Evolutionary conservation across 2,797 vertebrate genomes (phyloP), one percentile per base, ranked within the genome.

Genomic region (Varecia variegata): DNA sequence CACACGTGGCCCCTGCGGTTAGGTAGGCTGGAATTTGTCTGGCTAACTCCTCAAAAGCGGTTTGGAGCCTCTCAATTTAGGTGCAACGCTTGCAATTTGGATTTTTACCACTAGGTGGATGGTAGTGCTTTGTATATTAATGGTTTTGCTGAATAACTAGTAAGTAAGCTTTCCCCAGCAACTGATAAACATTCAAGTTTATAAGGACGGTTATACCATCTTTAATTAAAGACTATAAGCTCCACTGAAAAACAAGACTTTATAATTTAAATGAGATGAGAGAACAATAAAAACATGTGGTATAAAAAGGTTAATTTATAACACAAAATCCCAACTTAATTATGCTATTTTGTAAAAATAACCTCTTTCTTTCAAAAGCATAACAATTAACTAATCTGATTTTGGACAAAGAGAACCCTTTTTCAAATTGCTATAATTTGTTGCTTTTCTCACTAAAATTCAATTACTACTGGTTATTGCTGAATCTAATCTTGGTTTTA

Each of bases 31-130:
- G 73, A 38, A 67, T 85, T 56, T 82, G 15, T 32, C 56, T 14
- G 9, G n/a, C 82, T 71, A 50, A 74, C 71, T n/a, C 38, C 35
- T 95, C 77, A 65, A 45, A 56, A 38, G 21, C 0, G 7, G n/a
- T 73, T 85, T 47, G 83, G 40, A 80, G 38, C 47, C 20, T 52
- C 60, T 25, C 45, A 35, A 45, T 1, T 0, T 25, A 38, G 47
- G 13, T 3, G 13, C 21, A 70, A 12, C 52, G 91, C 86, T 79
- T 97, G 95, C 83, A 96, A 40, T 96, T 70, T 43, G 13, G 27
- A 95, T 96, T 96, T 97, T 56, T 91, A 93, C 95, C 97, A 90
- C 97, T 95, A 96, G 97, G 95, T 70, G 97, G 95, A 71, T 4
- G 70, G 82, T 50, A n/a, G 14, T 38, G 21, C 93, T 71, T 70